Evolutionary conservation across 2,113 vertebrate genomes (phyloP), one percentile per base, ranked within the genome.

Genomic region (Phyllostomus hastatus): DNA sequence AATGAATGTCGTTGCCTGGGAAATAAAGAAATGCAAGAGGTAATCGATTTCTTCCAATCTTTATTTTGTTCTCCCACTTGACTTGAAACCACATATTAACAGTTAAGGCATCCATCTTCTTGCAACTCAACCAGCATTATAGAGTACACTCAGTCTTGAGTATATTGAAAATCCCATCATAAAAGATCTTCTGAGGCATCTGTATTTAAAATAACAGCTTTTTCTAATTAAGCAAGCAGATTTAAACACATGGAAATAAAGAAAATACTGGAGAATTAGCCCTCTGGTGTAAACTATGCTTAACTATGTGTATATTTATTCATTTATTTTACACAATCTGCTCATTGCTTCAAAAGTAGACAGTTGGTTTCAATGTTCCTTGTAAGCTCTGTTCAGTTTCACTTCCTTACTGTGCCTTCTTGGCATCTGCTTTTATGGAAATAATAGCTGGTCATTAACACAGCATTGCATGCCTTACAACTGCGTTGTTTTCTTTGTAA

Each of bases 401-500:
- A 50, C 41, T 97, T 98, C 73, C 43, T 93, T 72, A 85, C 20
- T 98, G 91, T 96, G 12, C 64, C 96, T 98, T 97, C 92, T 96
- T 97, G 88, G 14, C 89, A 98, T 94, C 72, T 88, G 95, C 19
- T 83, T 97, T 97, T 97, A 94, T 35, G 88, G 96, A 97, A 97
- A 97, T 96, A 96, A 96, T 69, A 97, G 88, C 15, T 87, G 72
- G 79, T 89, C 93, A 97, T 96, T 97, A 97, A 73, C 94, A 96
- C 95, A 97, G 93, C 89, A 91, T 97, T 97, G 54, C 43, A 87
- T 81, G 97, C 69, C 91, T 95, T 93, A 61, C 35, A 93, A 97
- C 28, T 93, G 43, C 82, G 82, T 41, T 95, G 48, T n/a, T 97
- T 98, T 98, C 94, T 93, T 97, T 95, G 69, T 69, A 97, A 96